Base-by-base conservation (phyloP, 2,888 invertebrate genomes). In the Sceliomorpha sp. region DNA sequence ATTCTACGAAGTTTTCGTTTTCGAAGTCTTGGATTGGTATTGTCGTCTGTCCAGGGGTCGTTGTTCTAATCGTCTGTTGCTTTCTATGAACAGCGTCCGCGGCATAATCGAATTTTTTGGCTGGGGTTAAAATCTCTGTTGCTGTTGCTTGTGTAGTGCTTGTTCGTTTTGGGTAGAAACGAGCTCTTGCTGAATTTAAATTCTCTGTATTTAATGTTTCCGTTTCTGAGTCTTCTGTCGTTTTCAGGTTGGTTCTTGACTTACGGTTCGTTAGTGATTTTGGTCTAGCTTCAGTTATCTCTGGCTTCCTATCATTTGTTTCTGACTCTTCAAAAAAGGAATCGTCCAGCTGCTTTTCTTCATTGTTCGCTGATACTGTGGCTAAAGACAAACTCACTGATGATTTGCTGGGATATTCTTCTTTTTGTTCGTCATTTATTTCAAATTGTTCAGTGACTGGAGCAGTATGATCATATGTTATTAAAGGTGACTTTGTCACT, bases 101-200 rank as follows among this genome's bases (percentile, higher is more conserved):
- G 4, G 71, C 77, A 59, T 82, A 87, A 58, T 88, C 86, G 32
- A 88, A 88, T 63, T 84, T 87, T 31, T 78, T 87, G 0, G 84
- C 82, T 0, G 88, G 87, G 31, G 87, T 78, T n/a, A 87, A 66
- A 0, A 85, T 87, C 64, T 88, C 88, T 1, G 83, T 87, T 2
- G 84, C 62, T 1, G 81, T 59, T 5, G 72, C 53, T 42, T 86
- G 81, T 0, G 84, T 82, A 2, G 76, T 77, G 10, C 73, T 78
- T 0, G 76, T 59, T 1, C 77, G 77, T 66, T 79, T 81, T 0
- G 79, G 77, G 40, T 83, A 83, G 12, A 78, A 77, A 0, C 84
- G 76, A 12, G 73, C 64, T 48, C 79, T 81, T 17, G 62, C 24
- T n/a, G 60, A 70, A 6, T 56, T 55, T 5, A 39, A 56, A 9